A percentile compares a stretch with the other conserved stretches of the same genome.
Conservation (phyloP, 2,797 vertebrate species). For the Schizopygopsis pylzovi region DNA sequence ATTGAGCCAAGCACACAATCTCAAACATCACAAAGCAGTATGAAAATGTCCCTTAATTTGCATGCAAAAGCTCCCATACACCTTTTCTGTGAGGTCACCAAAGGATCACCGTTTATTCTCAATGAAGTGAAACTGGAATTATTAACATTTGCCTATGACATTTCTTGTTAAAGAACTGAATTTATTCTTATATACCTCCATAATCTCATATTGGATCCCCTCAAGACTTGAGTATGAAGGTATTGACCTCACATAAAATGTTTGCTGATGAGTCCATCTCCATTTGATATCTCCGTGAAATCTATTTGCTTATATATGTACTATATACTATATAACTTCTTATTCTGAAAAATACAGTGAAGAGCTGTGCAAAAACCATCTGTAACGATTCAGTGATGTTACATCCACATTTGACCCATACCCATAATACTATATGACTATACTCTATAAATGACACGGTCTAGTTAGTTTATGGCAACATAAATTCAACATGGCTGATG, state of each 20-base stretch:
- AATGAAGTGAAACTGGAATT: conserved; percentile 1
- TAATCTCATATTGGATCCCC: neutral
- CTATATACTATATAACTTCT: too few species aligned
- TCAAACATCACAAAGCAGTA: conserved; percentile 5
- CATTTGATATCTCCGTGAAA: too few species aligned
- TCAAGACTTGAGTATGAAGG: neutral
- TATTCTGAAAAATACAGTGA: neutral
- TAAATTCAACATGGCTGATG: neutral
- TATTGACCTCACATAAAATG: neutral
- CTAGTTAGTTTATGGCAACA: neutral
- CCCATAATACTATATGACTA: neutral
- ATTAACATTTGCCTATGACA: conserved; percentile 8
- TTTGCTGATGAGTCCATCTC: neutral
- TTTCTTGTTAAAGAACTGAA: neutral
- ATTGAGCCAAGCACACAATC: neutral
- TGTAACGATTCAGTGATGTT: neutral
- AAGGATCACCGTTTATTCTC: conserved; percentile 16
- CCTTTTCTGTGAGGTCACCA: conserved; percentile 12
- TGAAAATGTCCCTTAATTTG: conserved; percentile 13
- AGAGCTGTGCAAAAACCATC: neutral
- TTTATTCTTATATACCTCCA: neutral
- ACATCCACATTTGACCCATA: neutral
- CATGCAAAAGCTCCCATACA: conserved; percentile 6
- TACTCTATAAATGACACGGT: conserved; percentile 7
- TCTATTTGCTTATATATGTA: too few species aligned